Evolutionary conservation across 1,140 invertebrate genomes (phyloP), one percentile per base, ranked within the genome.

Genomic region (Drosophila pseudoananassae): DNA sequence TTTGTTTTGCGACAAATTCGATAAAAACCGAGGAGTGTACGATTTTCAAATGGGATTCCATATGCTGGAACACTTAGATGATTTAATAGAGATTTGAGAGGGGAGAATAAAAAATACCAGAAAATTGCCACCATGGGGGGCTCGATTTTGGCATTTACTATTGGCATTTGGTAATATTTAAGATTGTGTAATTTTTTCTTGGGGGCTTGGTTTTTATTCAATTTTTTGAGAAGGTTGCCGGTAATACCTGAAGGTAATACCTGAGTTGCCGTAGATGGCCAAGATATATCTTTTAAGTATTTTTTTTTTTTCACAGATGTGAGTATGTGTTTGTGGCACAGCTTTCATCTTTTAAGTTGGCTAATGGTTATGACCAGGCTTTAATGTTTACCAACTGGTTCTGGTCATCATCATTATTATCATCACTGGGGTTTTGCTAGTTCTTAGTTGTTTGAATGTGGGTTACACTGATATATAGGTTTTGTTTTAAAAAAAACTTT

Each of bases 91-190:
- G 20, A 20, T 20, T 20, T 20, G 20, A 20, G 20, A 0, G 0
- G 20, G 20, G 20, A 20, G 20, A 20, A 20, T 20, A 20, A 15
- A 17, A 54, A 33, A 47, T 38, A 38, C 45, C 25, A 20, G 14
- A 14, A 10, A 31, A 29, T 52, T 60, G 17, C 15, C 25, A 31
- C 17, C n/a, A 15, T 1, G 8, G 5, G n/a, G 6, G 29, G 14
- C 36, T 27, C 25, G 25, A 47, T 47, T 36, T 17, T 75, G 72
- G 52, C 60, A 75, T 75, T 75, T 74, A 43, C 53, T 38, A 20
- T 75, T 75, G 50, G 52, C 53, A 65, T 66, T 75, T 54, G 40
- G 50, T 50, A 66, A 52, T 31, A 68, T 76, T 63, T 68, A 29
- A 23, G 45, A 76, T 76, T 76, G 72, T 68, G 73, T 54, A 58